Percentiles rank a stretch among this genome's conserved stretches.
phyloP scores from a whole-genome alignment of 2,797 vertebrate genomes.

The Ctenochaetus hawaiiensis region DNA sequence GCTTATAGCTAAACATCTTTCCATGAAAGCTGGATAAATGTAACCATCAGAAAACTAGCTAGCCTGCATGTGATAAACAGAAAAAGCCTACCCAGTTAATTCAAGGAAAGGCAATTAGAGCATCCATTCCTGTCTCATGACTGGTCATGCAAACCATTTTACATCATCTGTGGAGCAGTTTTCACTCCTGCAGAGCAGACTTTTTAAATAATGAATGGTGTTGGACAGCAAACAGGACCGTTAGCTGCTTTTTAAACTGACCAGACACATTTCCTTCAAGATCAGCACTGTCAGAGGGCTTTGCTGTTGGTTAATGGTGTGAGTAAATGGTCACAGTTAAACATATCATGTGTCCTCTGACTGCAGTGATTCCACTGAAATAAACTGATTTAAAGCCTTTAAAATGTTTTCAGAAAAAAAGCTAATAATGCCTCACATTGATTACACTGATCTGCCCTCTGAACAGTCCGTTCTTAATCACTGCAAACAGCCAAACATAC shows the following conservation, averaged over 20 bases:
- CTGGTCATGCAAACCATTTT: not conserved
- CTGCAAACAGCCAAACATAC: not conserved
- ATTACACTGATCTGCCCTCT: not conserved
- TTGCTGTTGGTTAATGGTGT: not conserved
- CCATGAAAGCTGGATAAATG: not conserved
- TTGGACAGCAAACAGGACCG: not conserved
- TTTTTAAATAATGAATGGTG: not conserved
- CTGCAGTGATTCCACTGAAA: not conserved
- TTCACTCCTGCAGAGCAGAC: not conserved
- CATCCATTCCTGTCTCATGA: not conserved
- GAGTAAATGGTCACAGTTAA: not conserved
- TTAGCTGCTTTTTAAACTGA: not conserved
- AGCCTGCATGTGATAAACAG: not conserved
- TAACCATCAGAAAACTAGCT: not conserved
- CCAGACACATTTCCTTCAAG: accelerated
- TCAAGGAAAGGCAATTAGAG: too few species aligned
- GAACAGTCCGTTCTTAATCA: not conserved
- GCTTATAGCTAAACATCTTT: not conserved
- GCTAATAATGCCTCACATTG: too few species aligned
- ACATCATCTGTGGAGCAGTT: not conserved
- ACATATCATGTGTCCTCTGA: not conserved
- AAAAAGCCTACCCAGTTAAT: not conserved
- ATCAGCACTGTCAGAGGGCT: not conserved
- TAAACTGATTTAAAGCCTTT: not conserved
- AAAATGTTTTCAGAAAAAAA: too few species aligned